These are phyloP conservation scores for Polyodon spathula DNA, from an alignment of 2,113 vertebrate species.

Conservation along the genomic window DNA sequence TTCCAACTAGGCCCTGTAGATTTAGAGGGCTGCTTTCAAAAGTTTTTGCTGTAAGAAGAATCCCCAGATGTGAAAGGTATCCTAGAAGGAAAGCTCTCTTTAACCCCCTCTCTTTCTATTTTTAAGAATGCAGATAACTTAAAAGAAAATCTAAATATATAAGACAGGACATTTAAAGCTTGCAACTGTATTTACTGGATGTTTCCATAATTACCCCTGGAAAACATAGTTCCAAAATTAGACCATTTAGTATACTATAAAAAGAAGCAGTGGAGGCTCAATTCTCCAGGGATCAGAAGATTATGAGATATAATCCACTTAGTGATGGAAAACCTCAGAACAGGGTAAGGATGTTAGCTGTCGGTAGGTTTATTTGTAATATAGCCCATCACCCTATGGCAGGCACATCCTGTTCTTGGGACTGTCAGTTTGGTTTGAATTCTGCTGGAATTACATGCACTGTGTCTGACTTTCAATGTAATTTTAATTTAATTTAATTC, in stretches of 20 bases:
- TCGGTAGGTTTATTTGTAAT: constrained; percentile 1
- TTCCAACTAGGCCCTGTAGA: too few species aligned
- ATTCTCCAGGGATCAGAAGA: background rate
- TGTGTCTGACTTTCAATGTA: too few species aligned
- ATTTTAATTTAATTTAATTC: too few species aligned
- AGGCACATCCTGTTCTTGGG: constrained; percentile 5
- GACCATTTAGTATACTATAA: background rate
- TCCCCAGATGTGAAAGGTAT: too few species aligned
- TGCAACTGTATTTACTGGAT: background rate
- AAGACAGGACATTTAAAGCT: background rate
- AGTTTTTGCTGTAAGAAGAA: too few species aligned
- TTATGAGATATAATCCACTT: constrained; percentile 7
- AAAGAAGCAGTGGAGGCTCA: background rate
- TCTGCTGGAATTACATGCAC: background rate
- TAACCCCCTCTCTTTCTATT: too few species aligned
- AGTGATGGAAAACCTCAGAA: background rate
- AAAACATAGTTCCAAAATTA: background rate
- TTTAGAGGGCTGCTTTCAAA: too few species aligned
- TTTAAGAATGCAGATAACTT: too few species aligned
- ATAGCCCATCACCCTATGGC: background rate
- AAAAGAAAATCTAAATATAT: background rate
- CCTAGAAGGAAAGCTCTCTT: too few species aligned
- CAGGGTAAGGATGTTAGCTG: background rate
- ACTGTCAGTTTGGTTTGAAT: background rate
- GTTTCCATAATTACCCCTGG: constrained; percentile 3